Evolutionary conservation across 2,797 vertebrate genomes (phyloP).

Genomic region (Synaphobranchus kaupii): DNA sequence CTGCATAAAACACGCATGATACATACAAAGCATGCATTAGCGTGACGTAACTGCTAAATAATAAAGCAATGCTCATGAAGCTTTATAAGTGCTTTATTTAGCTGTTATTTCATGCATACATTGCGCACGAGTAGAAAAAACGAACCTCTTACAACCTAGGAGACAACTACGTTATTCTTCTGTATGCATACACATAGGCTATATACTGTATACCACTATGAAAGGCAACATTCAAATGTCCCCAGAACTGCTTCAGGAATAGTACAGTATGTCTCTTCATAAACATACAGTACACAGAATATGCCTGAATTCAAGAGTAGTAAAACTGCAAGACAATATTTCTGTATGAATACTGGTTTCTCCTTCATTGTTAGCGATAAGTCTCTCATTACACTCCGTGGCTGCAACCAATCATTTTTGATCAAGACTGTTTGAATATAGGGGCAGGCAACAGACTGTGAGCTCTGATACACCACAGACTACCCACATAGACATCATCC

Average conservation of each 20-base stretch:
- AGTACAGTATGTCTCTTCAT: background rate
- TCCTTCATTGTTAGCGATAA: background rate
- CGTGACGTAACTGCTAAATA: no score
- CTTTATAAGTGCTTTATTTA: no score
- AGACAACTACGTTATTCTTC: background rate
- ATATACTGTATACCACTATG: no score
- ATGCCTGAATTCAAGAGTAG: background rate
- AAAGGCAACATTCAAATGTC: no score
- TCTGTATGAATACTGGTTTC: background rate
- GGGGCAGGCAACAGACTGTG: background rate
- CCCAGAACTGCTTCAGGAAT: no score
- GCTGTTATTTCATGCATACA: no score
- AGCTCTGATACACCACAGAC: background rate
- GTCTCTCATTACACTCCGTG: background rate
- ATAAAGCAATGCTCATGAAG: no score
- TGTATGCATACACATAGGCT: no score
- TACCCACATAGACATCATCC: background rate
- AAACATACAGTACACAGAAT: background rate
- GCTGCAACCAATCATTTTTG: background rate
- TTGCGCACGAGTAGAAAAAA: background rate
- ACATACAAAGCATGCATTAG: no score
- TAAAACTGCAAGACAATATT: background rate
- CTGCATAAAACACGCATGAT: no score
- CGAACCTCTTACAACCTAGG: background rate
- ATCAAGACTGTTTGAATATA: background rate